A percentile compares a stretch with the other conserved stretches of the same genome.
Evolutionary conservation across 53 echinoderm and acorn worm genomes (phyloP).

Genomic region (Paracentrotus lividus): DNA sequence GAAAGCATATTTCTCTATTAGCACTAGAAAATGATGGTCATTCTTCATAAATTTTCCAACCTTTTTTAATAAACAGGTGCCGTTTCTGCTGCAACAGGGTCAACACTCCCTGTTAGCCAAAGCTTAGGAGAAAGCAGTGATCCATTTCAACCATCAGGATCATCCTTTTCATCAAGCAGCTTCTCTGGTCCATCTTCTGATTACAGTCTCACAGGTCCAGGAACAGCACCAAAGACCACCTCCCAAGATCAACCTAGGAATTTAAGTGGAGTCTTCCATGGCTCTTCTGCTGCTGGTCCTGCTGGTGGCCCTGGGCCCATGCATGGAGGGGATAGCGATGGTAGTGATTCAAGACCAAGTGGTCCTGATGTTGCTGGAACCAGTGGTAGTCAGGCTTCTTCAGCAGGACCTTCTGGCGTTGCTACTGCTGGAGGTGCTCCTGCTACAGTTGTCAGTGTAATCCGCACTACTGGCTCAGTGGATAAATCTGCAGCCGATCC

Average conservation of each 20-base stretch:
- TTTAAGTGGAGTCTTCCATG: constrained; percentile 19
- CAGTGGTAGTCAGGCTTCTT: constrained; percentile 11
- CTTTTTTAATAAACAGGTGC: constrained; percentile 70
- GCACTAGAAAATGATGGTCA: neutral
- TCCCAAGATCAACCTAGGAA: constrained; percentile 44
- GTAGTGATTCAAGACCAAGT: neutral
- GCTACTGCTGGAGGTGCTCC: constrained; percentile 51
- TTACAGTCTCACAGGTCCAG: constrained; percentile 40
- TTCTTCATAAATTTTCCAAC: neutral
- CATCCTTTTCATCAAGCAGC: constrained; percentile 62
- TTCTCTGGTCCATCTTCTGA: constrained; percentile 64
- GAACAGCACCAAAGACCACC: constrained; percentile 22
- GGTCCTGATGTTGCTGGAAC: neutral
- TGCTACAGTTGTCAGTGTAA: constrained; percentile 84
- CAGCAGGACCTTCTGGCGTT: constrained; percentile 48
- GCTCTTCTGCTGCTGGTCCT: constrained; percentile 10
- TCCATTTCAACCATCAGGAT: constrained; percentile 66
- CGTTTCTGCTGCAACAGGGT: constrained; percentile 75
- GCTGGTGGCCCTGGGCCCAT: constrained; percentile 9
- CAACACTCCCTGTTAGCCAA: constrained; percentile 81
- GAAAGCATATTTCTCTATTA: neutral
- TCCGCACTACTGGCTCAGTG: constrained; percentile 91
- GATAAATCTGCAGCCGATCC: constrained; percentile 75
- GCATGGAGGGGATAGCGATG: neutral
- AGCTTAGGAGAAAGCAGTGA: constrained; percentile 77